Evolutionary conservation across 2,888 invertebrate species (phyloP).

Genomic region (Drosophila mercatorum): DNA sequence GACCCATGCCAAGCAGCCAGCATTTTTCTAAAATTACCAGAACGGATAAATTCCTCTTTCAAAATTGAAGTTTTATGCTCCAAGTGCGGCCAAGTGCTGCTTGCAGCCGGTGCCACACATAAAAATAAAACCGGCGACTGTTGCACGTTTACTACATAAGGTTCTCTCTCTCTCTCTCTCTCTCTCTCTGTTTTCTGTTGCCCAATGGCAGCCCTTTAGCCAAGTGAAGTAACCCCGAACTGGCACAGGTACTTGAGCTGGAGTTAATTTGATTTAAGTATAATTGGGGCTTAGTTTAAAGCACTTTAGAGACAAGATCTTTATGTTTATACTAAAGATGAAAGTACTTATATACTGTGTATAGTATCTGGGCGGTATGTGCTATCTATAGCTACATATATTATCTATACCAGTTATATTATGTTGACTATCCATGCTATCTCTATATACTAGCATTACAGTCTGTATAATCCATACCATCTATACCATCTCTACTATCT

Average conservation of each 20-base stretch:
- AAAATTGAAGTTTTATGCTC: slow-evolving; percentile 61
- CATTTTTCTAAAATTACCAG: slow-evolving; percentile 65
- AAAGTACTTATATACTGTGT: no score
- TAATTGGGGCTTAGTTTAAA: neutral
- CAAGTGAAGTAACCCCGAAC: neutral
- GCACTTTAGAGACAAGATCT: neutral
- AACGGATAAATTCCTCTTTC: slow-evolving; percentile 29
- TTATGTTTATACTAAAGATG: neutral
- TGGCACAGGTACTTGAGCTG: neutral
- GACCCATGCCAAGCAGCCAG: slow-evolving; percentile 61
- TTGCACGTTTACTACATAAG: slow-evolving; percentile 12
- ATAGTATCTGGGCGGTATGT: neutral
- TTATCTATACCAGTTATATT: no score
- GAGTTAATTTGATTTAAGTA: neutral
- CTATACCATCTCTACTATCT: neutral
- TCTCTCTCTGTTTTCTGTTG: slow-evolving; percentile 1
- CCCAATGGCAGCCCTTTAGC: slow-evolving; percentile 13
- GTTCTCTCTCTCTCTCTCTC: neutral
- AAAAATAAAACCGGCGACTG: slow-evolving; percentile 58
- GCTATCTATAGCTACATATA: neutral
- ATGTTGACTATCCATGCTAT: neutral
- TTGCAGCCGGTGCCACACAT: slow-evolving; percentile 37
- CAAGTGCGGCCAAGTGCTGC: slow-evolving; percentile 57
- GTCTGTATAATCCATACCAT: neutral
- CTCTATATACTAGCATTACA: neutral